Evolutionary conservation across 2,113 vertebrate species (phyloP).

Genomic region (Gobiocypris rarus): DNA sequence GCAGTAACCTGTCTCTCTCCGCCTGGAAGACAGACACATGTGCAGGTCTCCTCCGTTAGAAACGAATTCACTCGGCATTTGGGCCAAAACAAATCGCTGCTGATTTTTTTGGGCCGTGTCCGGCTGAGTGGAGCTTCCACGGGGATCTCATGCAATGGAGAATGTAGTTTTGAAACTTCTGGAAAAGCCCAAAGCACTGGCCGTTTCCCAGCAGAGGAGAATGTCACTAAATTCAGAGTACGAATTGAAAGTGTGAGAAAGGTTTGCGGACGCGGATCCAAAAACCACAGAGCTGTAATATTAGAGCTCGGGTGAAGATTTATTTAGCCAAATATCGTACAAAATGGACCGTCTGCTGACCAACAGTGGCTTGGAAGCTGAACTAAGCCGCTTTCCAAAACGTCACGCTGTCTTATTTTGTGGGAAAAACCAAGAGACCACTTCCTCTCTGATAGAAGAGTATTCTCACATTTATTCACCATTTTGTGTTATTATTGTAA

Average conservation of each 20-base stretch:
- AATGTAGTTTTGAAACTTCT: slow-evolving; percentile 62
- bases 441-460: slow-evolving; percentile 31
- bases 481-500: slow-evolving; percentile 27
- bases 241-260: slow-evolving; percentile 56
- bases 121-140: slow-evolving; percentile 53
- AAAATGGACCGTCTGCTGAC: slow-evolving; percentile 37
- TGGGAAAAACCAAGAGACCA: slow-evolving; percentile 40
- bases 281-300: slow-evolving; percentile 30
- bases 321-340: slow-evolving; percentile 49
- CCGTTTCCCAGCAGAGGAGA: slow-evolving; percentile 38
- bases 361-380: slow-evolving; percentile 41
- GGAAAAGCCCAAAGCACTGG: slow-evolving; percentile 57
- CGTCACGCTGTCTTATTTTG: slow-evolving; percentile 37
- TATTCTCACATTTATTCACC: slow-evolving; percentile 4
- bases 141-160: slow-evolving; percentile 61
- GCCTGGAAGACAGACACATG: slow-evolving; percentile 38
- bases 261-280: slow-evolving; percentile 37
- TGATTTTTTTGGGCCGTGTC: slow-evolving; percentile 68
- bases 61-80: slow-evolving; percentile 46
- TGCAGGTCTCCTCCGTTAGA: slow-evolving; percentile 51
- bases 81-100: slow-evolving; percentile 64
- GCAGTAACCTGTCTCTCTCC: slow-evolving; percentile 56
- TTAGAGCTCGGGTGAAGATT: slow-evolving; percentile 35
- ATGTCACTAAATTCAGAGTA: slow-evolving; percentile 59
- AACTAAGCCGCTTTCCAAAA: slow-evolving; percentile 41